Evolutionary conservation across 2,797 vertebrate species (phyloP).

Genomic region (Eulemur rubriventer): DNA sequence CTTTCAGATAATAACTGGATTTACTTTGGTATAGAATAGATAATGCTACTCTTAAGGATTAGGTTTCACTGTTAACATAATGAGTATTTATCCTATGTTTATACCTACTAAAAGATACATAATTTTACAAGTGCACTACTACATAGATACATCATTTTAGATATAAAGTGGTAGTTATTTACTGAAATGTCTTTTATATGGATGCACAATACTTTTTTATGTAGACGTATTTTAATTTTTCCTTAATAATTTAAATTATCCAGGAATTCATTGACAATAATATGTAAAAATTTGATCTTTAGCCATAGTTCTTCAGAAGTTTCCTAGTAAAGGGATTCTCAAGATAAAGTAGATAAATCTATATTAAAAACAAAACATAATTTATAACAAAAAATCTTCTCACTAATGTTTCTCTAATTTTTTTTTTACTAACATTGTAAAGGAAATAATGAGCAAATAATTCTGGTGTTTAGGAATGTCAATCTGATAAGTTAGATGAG

Average conservation of each 20-base stretch:
- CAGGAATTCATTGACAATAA: background rate
- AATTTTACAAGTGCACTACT: background rate
- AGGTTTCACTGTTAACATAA: conserved; percentile 23
- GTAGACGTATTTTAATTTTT: conserved; percentile 22
- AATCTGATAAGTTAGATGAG: background rate
- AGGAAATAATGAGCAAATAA: background rate
- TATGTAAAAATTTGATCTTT: conserved; percentile 12
- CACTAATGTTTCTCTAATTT: background rate
- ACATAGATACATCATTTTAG: background rate
- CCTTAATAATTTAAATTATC: conserved; percentile 41
- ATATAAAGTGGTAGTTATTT: background rate
- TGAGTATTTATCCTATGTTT: background rate
- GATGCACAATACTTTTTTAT: background rate
- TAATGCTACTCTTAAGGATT: conserved; percentile 34
- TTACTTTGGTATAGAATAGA: background rate
- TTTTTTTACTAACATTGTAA: background rate
- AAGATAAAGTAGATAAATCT: background rate
- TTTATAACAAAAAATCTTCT: conserved; percentile 25
- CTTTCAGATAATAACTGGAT: background rate
- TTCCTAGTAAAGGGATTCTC: background rate
- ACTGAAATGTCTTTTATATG: background rate
- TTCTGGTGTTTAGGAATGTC: background rate
- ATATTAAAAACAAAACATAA: conserved; percentile 17
- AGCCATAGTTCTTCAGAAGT: background rate
- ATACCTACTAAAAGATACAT: background rate